Percentiles rank a stretch among this genome's conserved stretches.
These are phyloP conservation scores for Drosophila virilis DNA, from an alignment of 1,140 invertebrate genomes.

Conservation along the genomic window DNA sequence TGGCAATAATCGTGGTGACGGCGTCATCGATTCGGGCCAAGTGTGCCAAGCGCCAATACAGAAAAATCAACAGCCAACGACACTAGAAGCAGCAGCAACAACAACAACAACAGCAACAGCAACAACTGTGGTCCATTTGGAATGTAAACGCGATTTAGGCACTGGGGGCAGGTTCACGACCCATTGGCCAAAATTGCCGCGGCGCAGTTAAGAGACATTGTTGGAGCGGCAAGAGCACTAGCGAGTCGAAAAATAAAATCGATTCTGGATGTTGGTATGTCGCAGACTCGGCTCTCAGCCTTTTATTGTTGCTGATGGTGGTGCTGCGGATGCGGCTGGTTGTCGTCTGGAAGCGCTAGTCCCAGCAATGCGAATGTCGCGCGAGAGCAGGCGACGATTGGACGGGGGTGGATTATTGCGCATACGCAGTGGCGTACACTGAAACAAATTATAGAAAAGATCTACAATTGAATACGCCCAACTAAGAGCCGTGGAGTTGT, in stretches of 20 bases:
- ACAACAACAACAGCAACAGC: conserved; percentile 33
- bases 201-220: conserved; percentile 53
- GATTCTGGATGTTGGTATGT: conserved; percentile 46
- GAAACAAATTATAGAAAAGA: background rate
- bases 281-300: conserved; percentile 12
- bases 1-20: conserved; percentile 37
- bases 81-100: conserved; percentile 22
- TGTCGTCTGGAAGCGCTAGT: conserved; percentile 57
- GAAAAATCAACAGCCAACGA: conserved; percentile 72
- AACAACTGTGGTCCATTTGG: conserved; percentile 62
- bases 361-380: conserved; percentile 13
- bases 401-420: conserved; percentile 45
- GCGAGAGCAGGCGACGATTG: conserved; percentile 2
- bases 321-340: conserved; percentile 46
- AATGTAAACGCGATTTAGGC: conserved; percentile 61
- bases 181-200: conserved; percentile 56
- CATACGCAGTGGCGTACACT: conserved; percentile 70
- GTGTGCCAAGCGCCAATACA: conserved; percentile 72
- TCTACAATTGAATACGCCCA: background rate
- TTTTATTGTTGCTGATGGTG: conserved; percentile 18
- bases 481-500: too few relatives aligned
- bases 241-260: conserved; percentile 54
- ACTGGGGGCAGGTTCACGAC: conserved; percentile 74
- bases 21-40: conserved; percentile 56
- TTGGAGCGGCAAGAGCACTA: conserved; percentile 27